Base-by-base conservation (phyloP, 2,113 vertebrate species). In the Monopterus albus region DNA sequence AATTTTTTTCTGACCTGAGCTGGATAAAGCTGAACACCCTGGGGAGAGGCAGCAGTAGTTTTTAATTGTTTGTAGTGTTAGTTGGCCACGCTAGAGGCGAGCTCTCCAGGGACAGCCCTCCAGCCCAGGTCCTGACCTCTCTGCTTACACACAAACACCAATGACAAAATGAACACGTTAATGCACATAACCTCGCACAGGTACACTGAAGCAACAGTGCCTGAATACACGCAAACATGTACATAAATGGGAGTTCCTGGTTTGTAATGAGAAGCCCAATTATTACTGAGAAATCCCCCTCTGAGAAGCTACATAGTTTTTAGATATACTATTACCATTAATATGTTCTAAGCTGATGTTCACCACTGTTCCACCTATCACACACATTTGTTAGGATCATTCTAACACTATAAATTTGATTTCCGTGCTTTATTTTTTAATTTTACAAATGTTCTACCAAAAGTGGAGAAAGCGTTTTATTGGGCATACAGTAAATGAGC, bases 21-120 rank as follows among this genome's bases (percentile, higher is more conserved):
- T 42, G 73, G 76, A 60, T 75, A 51, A 81, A 84, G 76, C 83
- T 14, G 38, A 60, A n/a, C 63, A 55, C 75, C 78, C 75, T 1
- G 35, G 53, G 50, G 84, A 72, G 57, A 51, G 71, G 77, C 55
- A 65, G 85, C 65, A 42, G 72, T 65, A 69, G 28, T 75, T 82
- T 86, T 91, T 91, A 90, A 90, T 91, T 90, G 90, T 90, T 87
- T 89, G 81, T 87, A 82, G 78, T 86, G 84, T 90, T 85, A 82
- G 87, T 84, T 76, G 81, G 83, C 83, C 90, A 88, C 67, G 79
- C 79, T 78, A 83, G 83, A 82, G 78, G 84, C 78, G 55, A 73
- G 79, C 45, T 85, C 88, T 71, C 86, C 8, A 0, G 90, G 86
- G 88, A 87, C 63, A 5, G 66, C 79, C 86, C 84, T 85, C 46